Evolutionary conservation across 1,140 invertebrate genomes (phyloP).

Genomic region (Cydia amplana): DNA sequence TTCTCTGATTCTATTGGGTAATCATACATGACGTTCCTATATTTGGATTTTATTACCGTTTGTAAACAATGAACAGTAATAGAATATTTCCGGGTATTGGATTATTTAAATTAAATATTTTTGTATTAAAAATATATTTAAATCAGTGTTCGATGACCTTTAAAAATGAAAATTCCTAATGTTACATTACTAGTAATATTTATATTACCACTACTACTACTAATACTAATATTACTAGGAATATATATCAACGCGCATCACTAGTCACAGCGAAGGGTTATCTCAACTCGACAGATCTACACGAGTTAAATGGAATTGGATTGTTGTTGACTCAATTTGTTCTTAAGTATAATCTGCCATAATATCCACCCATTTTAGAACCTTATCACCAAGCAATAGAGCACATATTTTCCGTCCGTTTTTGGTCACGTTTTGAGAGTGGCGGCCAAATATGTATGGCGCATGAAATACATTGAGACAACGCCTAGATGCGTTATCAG

Average conservation of each 20-base stretch:
- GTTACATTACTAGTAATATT: too few species aligned
- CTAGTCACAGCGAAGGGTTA: conserved; percentile 3
- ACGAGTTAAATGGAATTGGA: neutral
- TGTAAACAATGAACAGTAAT: too few species aligned
- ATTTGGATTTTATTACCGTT: too few species aligned
- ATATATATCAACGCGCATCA: neutral
- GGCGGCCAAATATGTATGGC: neutral
- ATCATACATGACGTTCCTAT: too few species aligned
- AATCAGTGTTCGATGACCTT: too few species aligned
- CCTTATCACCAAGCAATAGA: neutral
- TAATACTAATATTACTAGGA: neutral
- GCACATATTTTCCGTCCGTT: neutral
- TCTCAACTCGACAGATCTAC: conserved; percentile 4
- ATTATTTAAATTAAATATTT: too few species aligned
- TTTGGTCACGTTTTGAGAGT: neutral
- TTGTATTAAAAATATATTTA: too few species aligned
- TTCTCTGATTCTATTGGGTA: too few species aligned
- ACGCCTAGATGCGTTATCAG: neutral
- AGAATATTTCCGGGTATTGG: too few species aligned
- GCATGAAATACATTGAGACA: neutral
- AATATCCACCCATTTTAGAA: neutral
- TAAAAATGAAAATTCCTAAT: too few species aligned
- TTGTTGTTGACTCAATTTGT: conserved; percentile 12
- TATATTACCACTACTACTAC: neutral
- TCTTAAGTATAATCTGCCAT: neutral